phyloP scores from a whole-genome alignment of 2,888 invertebrate species.

The Artemia sinica region DNA sequence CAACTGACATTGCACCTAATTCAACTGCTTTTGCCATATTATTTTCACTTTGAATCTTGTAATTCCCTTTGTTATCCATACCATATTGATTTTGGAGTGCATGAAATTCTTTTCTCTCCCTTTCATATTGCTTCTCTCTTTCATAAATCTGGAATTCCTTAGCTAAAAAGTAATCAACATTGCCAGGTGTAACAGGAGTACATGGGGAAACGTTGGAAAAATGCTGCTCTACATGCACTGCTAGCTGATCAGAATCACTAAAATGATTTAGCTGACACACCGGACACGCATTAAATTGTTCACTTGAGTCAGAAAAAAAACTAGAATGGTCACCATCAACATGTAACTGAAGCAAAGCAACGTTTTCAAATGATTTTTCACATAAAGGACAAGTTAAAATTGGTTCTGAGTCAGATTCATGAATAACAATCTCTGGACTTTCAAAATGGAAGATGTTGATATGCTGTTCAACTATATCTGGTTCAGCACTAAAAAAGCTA shows the following conservation, averaged over 20 bases:
- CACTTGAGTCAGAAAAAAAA: conserved; percentile 19
- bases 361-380: conserved; percentile 1
- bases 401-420: not conserved
- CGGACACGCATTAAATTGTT: conserved; percentile 26
- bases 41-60: conserved; percentile 54
- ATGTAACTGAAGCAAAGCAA: not conserved
- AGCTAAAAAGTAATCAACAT: conserved; percentile 37
- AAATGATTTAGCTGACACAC: conserved; percentile 31
- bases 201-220: conserved; percentile 40
- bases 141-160: conserved; percentile 40
- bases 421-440: not conserved
- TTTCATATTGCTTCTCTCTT: conserved; percentile 48
- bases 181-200: conserved; percentile 34
- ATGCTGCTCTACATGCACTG: conserved; percentile 61
- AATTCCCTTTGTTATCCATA: conserved; percentile 72
- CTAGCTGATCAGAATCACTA: conserved; percentile 39
- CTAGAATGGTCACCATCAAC: conserved; percentile 13
- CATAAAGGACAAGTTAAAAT: not conserved
- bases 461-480: conserved; percentile 48
- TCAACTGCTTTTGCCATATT: conserved; percentile 63
- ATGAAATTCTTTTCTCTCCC: conserved; percentile 58
- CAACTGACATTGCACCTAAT: conserved; percentile 65
- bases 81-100: conserved; percentile 56
- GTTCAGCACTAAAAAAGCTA: not conserved
- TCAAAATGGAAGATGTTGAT: conserved; percentile 69